Evolutionary conservation across 2,797 vertebrate species (phyloP).

Genomic region (Enoplosus armatus): DNA sequence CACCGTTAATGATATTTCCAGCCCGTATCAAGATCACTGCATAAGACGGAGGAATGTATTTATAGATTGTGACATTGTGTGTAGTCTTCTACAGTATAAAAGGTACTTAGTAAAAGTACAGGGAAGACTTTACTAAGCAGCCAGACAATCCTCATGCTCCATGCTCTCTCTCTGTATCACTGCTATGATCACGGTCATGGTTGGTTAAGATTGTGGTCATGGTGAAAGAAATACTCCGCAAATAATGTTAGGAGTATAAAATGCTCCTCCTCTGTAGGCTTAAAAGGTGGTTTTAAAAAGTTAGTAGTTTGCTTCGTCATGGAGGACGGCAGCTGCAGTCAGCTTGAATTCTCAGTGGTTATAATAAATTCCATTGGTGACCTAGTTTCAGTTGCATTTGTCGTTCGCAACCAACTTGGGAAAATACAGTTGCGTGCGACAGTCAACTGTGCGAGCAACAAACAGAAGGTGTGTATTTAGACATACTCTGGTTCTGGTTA

Average conservation of each 20-base stretch:
- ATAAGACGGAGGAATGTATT: slow-evolving; percentile 44
- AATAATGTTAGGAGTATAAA: neutral
- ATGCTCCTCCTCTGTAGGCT: neutral
- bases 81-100: slow-evolving; percentile 17
- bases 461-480: neutral
- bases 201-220: neutral
- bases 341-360: neutral
- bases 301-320: neutral
- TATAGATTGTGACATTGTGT: slow-evolving; percentile 27
- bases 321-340: neutral
- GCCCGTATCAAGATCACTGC: slow-evolving; percentile 52
- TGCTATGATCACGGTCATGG: neutral
- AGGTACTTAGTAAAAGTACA: neutral
- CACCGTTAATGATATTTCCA: slow-evolving; percentile 60
- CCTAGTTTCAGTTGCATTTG: neutral
- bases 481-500: no score
- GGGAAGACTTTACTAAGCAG: neutral
- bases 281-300: neutral
- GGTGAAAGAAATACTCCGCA: neutral
- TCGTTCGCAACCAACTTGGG: neutral
- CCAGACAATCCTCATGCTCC: neutral
- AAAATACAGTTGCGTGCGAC: neutral
- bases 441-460: neutral
- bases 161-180: neutral
- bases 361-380: no score